Evolutionary conservation across 2,888 invertebrate genomes (phyloP).

Genomic region (Campopleginae sp.): DNA sequence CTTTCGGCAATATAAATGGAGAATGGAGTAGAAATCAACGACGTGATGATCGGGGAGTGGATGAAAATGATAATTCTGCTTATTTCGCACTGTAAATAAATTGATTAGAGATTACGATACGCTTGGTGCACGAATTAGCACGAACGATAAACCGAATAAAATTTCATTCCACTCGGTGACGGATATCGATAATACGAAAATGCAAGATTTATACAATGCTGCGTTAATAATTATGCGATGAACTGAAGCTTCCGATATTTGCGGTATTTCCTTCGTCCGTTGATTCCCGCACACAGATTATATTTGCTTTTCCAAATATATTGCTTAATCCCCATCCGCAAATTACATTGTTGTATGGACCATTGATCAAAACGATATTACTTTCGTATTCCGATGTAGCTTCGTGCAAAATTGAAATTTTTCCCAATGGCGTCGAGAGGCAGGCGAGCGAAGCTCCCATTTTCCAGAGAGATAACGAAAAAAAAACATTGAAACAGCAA

Average conservation of each 20-base stretch:
- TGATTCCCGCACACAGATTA: slow-evolving; percentile 12
- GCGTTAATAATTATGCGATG: slow-evolving; percentile 53
- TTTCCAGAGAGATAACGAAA: too few relatives aligned
- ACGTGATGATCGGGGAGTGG: background rate
- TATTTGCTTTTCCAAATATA: slow-evolving; percentile 36
- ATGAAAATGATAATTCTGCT: background rate
- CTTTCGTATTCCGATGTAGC: background rate
- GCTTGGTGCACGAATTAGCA: slow-evolving; percentile 1
- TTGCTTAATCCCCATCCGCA: slow-evolving; percentile 53
- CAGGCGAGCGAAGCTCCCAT: too few relatives aligned
- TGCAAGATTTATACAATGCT: slow-evolving; percentile 28
- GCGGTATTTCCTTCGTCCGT: slow-evolving; percentile 37
- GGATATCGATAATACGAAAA: slow-evolving; percentile 11
- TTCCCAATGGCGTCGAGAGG: too few relatives aligned
- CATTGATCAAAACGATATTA: slow-evolving; percentile 40
- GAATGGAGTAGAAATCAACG: background rate
- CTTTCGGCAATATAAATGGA: too few relatives aligned
- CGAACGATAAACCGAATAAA: slow-evolving; percentile 2
- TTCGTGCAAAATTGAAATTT: background rate
- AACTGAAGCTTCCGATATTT: slow-evolving; percentile 49
- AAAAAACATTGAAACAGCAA: too few relatives aligned
- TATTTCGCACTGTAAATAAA: background rate
- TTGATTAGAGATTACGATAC: background rate
- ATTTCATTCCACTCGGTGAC: slow-evolving; percentile 14
- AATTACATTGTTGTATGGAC: slow-evolving; percentile 52